Conservation (phyloP, 23 tunicate species). For the Phallusia fumigata region DNA sequence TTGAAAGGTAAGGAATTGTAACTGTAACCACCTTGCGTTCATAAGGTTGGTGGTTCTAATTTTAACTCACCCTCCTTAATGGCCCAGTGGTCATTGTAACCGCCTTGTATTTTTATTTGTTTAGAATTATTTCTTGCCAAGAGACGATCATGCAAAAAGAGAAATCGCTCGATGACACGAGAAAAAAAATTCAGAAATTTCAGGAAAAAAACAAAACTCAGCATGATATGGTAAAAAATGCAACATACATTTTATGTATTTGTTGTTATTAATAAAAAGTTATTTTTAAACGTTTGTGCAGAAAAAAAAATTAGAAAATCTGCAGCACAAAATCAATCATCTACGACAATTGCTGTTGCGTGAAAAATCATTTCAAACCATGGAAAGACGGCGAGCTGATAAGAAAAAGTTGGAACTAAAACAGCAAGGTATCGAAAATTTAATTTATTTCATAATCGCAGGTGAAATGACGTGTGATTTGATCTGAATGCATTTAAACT, state of each 20-base stretch:
- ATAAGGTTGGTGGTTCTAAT: neutral
- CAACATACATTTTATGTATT: too few species aligned
- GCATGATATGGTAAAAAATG: neutral
- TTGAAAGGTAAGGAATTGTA: conserved; percentile 16
- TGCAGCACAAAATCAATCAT: conserved; percentile 30
- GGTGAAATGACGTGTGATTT: too few species aligned
- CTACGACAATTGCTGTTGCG: conserved; percentile 28
- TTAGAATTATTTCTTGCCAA: neutral
- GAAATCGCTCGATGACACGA: neutral
- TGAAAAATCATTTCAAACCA: conserved; percentile 22
- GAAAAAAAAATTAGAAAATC: conserved; percentile 39
- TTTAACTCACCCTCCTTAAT: too few species aligned
- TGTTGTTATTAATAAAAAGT: too few species aligned
- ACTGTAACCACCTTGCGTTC: neutral
- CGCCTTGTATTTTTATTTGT: neutral
- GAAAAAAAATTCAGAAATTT: neutral
- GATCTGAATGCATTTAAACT: too few species aligned
- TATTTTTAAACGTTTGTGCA: neutral
- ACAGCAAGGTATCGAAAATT: conserved; percentile 6
- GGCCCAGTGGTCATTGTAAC: too few species aligned
- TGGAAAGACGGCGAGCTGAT: conserved; percentile 12
- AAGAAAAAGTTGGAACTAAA: conserved; percentile 13
- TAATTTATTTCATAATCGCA: too few species aligned
- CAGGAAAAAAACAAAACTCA: neutral
- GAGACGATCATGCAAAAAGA: neutral